Evolutionary conservation across 2,113 vertebrate species (phyloP), one percentile per base, ranked within the genome.

Genomic region (Deroptyus accipitrinus): DNA sequence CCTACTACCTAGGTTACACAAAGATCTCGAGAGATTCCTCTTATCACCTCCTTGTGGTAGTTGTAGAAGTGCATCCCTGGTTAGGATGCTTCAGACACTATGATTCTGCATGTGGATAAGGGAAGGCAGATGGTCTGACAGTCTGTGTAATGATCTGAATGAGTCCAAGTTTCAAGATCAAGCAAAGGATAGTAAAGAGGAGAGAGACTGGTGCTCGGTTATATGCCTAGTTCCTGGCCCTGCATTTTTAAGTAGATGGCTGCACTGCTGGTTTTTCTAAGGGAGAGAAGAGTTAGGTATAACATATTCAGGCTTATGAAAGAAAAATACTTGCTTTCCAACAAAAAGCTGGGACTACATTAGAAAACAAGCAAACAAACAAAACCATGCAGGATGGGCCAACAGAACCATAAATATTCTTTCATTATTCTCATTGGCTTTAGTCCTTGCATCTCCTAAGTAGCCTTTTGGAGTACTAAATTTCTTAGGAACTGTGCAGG

Each of bases 111-210:
- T 6, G 15, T 5, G 16, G 41, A 17, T 13, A 61, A 28, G 61
- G 52, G 54, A 88, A 95, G 70, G 81, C 94, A 95, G 88, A 82
- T 74, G 84, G 88, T 86, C 67, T 78, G 61, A 52, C 70, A 75
- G 73, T 6, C 44, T 85, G 79, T 69, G 55, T 57, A 79, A 70
- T 10, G 33, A 52, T 30, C 46, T 87, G 41, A 76, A 51, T 13
- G 51, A 83, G 51, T 52, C 78, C 37, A 75, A 67, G 51, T 57
- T 76, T 89, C 77, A 89, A 94, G 66, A 94, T 94, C 73, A 83
- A 83, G 64, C 23, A 77, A 84, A 87, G 63, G 82, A 64, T 51
- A 83, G 77, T 5, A 14, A 83, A 63, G 23, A 41, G 37, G 19
- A 69, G n/a, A 78, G 49, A 72, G 4, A 8, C 9, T 7, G 49